Conservation (phyloP, 2,113 vertebrate species). For the Nesoenas mayeri region DNA sequence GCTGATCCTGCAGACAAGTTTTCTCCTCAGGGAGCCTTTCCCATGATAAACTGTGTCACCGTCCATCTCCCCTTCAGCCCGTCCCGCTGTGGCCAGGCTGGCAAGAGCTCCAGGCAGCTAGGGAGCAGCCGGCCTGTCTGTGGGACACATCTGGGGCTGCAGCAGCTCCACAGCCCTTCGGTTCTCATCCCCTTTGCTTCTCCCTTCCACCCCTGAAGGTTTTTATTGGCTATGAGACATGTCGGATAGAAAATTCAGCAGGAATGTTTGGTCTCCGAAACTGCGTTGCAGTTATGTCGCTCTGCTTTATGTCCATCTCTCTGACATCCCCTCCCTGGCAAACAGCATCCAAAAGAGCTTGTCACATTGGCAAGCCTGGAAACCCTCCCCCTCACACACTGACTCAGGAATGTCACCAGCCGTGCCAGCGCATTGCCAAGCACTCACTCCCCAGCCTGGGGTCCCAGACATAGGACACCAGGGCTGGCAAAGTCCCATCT, state of each 20-base stretch:
- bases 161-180: neutral
- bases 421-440: neutral
- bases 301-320: neutral
- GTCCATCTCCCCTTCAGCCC: neutral
- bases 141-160: neutral
- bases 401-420: neutral
- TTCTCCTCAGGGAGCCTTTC: rapidly evolving
- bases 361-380: neutral
- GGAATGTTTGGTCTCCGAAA: neutral
- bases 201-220: neutral
- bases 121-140: neutral
- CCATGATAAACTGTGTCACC: rapidly evolving
- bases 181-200: neutral
- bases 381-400: neutral
- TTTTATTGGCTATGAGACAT: neutral
- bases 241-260: rapidly evolving
- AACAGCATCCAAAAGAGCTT: neutral
- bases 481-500: neutral
- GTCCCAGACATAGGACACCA: rapidly evolving
- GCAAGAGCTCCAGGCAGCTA: neutral
- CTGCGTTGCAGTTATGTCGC: neutral
- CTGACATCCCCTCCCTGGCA: neutral
- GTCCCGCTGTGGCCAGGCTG: rapidly evolving
- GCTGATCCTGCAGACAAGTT: neutral
- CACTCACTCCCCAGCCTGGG: rapidly evolving